Conservation (phyloP, 1,140 invertebrate genomes). For the Pollicipes pollicipes region DNA sequence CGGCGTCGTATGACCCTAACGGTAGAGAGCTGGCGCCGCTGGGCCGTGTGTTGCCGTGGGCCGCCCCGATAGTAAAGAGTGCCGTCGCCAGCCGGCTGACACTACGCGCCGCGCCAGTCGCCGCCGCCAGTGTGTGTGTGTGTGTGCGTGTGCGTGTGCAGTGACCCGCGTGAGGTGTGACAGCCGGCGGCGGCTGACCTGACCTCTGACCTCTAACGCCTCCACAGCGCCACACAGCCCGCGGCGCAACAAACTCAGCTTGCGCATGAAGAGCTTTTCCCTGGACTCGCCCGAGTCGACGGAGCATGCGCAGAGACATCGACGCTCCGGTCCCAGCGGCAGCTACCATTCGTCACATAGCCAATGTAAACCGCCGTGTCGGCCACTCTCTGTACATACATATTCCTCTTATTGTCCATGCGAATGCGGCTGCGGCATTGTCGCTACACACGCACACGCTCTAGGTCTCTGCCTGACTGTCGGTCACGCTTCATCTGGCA, state of each 20-base stretch:
- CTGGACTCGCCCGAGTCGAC: slow-evolving; percentile 86
- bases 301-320: slow-evolving; percentile 58
- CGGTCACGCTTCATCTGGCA: no score
- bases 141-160: background rate
- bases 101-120: no score
- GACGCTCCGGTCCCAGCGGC: slow-evolving; percentile 28
- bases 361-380: slow-evolving; percentile 27
- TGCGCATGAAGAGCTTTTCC: slow-evolving; percentile 92
- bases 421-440: no score
- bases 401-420: no score
- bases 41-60: background rate
- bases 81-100: no score
- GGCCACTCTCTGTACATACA: no score
- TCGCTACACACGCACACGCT: no score
- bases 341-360: slow-evolving; percentile 28
- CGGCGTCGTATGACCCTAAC: background rate
- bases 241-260: slow-evolving; percentile 80
- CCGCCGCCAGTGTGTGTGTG: background rate
- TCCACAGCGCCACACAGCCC: slow-evolving; percentile 83
- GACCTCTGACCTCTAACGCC: slow-evolving; percentile 13
- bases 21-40: background rate
- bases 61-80: no score
- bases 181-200: background rate
- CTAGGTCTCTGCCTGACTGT: no score
- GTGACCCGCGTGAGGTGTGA: background rate